Evolutionary conservation across 2,888 invertebrate genomes (phyloP).

Genomic region (Lydus trimaculatus): DNA sequence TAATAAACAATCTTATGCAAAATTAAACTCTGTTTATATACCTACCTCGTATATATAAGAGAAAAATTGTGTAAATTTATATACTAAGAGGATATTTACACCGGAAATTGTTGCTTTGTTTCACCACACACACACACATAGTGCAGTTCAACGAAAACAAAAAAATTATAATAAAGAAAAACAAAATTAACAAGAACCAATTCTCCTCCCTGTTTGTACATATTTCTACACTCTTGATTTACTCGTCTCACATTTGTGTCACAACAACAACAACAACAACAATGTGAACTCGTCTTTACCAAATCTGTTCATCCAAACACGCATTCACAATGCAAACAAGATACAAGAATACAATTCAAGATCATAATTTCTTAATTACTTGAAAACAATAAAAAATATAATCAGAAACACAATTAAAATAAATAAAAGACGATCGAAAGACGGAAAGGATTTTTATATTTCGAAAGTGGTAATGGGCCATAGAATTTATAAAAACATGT

Average conservation of each 20-base stretch:
- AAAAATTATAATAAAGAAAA: neutral
- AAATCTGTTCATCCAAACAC: conserved; percentile 16
- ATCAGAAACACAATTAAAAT: no score
- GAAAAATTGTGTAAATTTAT: conserved; percentile 21
- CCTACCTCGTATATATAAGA: no score
- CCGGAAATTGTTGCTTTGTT: conserved; percentile 21
- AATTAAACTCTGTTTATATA: no score
- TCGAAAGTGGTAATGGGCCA: neutral
- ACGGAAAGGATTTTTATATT: neutral
- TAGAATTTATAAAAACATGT: neutral
- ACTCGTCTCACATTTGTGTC: conserved; percentile 15
- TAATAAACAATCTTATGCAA: neutral
- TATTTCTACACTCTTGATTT: conserved; percentile 10
- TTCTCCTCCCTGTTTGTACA: neutral
- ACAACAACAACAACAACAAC: no score
- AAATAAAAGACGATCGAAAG: neutral
- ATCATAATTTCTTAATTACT: conserved; percentile 14
- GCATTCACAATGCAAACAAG: neutral
- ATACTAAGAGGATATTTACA: conserved; percentile 15
- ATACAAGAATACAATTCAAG: conserved; percentile 7
- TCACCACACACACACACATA: neutral
- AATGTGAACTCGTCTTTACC: conserved; percentile 22
- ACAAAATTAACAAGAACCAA: neutral
- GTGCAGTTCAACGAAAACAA: neutral
- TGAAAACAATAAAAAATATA: neutral